Evolutionary conservation across 1,140 invertebrate genomes (phyloP), one percentile per base, ranked within the genome.

Genomic region (Panagrolaimus sp.): DNA sequence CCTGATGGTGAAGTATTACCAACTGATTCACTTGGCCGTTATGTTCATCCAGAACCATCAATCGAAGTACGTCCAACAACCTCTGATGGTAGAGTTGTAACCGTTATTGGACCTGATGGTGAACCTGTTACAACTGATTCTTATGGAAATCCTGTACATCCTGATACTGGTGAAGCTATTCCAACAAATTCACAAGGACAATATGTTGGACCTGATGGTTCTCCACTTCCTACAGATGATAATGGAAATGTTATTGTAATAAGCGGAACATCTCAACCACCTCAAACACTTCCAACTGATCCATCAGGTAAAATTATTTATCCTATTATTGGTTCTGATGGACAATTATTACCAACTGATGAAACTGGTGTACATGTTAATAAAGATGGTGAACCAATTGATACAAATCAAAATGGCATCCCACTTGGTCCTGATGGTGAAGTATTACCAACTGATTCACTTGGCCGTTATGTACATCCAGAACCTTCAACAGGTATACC

Each of bases 301-400:
- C 13, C 5, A 9, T 44, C 42, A 4, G 72, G 72, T 5, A 27
- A 45, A 11, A 5, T 63, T 5, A 65, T 76, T 27, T 63, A 70
- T 27, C 62, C 68, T 0, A 65, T 72, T 38, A 76, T 76, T 20
- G 67, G 63, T 23, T 62, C 63, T 45, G 67, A 76, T 48, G 77
- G 72, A 11, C 45, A 79, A 61, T 31, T 72, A 11, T 38, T 76
- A n/a, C 76, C 72, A 14, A 76, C 75, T 42, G n/a, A 23, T 11
- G 27, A 14, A 31, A 63, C 67, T 16, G 74, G 74, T 1, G 27
- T 38, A 23, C 67, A 67, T 43, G 20, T 78, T 31, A 47, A 78
- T 25, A 27, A 51, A 27, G 63, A 79, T n/a, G 42, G 45, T 14
- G 66, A 45, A 23, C 62, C 20, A 25, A 67, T 69, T 44, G 23